Base-by-base conservation (phyloP, 2,888 invertebrate species). In the Leptopilina drosophilae region DNA sequence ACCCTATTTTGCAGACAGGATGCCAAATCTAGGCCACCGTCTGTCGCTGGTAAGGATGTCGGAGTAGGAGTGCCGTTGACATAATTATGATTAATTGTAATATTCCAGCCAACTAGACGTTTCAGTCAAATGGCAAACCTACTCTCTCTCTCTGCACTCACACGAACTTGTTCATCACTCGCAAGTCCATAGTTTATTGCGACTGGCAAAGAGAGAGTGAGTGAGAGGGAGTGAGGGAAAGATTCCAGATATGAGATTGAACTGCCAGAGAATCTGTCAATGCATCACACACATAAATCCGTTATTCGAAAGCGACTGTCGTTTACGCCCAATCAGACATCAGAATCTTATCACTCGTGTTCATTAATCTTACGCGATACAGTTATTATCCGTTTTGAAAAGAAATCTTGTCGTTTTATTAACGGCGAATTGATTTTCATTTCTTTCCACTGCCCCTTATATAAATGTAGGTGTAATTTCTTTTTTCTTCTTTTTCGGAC, bases 41-140 rank as follows among this genome's bases (percentile, higher is more conserved):
- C 82, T 84, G 85, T 82, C 82, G 81, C 82, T 79, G 80, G 80
- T 77, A 80, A 80, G 78, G 78, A 76, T 14, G 59, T 76, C 69
- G 46, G 42, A 76, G 82, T 79, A 80, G 85, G 83, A 83, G 81
- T 87, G 86, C 82, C 80, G 78, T 78, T 84, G 86, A 86, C 85
- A 82, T 86, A 86, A 86, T 87, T 87, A 86, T 86, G 87, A 87
- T 87, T 86, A 85, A 86, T 85, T 85, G 83, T 86, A 85, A 87
- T 86, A 84, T 83, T 56, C 56, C n/a, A 56, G 73, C 56, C 33
- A 73, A 33, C 73, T n/a, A 73, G 33, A 73, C 73, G 56, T 56
- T 33, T 56, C 73, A 73, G 56, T 56, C 56, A 73, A 73, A 56
- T 53, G 33, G 26, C 73, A 73, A 56, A 73, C 73, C 82, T 77